Base-by-base conservation (phyloP, 2,113 vertebrate species). In the Rhea americana region DNA sequence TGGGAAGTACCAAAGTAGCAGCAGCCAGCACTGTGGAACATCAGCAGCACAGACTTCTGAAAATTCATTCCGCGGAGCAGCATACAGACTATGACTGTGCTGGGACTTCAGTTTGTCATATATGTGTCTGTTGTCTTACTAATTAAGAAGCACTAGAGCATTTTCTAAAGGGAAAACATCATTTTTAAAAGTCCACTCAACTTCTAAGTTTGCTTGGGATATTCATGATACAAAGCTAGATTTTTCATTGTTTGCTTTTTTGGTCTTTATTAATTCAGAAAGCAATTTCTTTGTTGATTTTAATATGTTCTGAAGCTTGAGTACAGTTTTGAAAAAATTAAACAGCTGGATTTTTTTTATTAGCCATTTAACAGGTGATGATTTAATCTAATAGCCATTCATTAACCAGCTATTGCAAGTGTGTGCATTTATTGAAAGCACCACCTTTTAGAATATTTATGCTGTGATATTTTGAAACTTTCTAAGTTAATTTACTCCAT, bases 21-120 rank as follows among this genome's bases (percentile, higher is more conserved):
- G 55, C 67, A 94, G 72, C 65, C 85, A 94, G 55, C 76, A 58
- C 50, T 3, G 8, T 86, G 73, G 68, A 95, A 83, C 68, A 83
- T 67, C 90, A 91, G 24, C 65, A 90, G 65, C 58, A 81, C 47
- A 86, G 63, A 48, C 9, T 32, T 61, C 37, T 48, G 59, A 75
- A 81, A 95, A 86, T 72, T 39, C 74, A 48, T 93, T 83, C 87
- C 65, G 51, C 71, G 74, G 55, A 81, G 35, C 61, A 90, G 24
- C 48, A 59, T 41, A 45, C 20, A 82, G 28, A 25, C 59, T 81
- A 21, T 20, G 48, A 81, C 22, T 77, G 35, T 24, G 16, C 13
- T 65, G 45, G 50, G 21, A 55, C 50, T 74, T 82, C 25, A 68
- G 86, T 89, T 76, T 86, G 45, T 79, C 13, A 71, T 63, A 39